Conservation (phyloP, 2,797 vertebrate genomes). For the Buphagus erythrorhynchus region DNA sequence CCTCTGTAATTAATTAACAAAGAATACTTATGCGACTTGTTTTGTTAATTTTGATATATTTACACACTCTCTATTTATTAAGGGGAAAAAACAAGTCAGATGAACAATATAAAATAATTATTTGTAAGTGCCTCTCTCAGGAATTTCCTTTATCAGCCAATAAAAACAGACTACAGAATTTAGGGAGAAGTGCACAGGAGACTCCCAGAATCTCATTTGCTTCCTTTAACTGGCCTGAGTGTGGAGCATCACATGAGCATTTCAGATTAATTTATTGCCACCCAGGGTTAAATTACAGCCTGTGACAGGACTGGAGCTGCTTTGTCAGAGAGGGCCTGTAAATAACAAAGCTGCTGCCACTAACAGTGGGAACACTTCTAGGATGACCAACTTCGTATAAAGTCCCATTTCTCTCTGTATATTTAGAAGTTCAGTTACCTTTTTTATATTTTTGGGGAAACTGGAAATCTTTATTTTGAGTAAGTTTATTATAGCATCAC, state of each 20-base stretch:
- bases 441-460: rapidly evolving
- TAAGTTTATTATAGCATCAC: background rate
- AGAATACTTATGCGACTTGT: background rate
- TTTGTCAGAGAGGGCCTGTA: background rate
- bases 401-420: background rate
- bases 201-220: background rate
- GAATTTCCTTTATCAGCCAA: background rate
- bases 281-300: background rate
- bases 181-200: background rate
- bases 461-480: background rate
- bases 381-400: rapidly evolving
- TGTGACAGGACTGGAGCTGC: background rate
- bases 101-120: background rate
- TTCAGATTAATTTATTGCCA: background rate
- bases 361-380: background rate
- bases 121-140: rapidly evolving
- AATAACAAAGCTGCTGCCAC: background rate
- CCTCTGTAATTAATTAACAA: background rate
- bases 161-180: background rate
- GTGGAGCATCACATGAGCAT: background rate
- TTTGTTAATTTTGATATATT: background rate
- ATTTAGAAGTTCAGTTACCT: background rate
- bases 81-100: background rate
- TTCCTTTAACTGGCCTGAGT: background rate
- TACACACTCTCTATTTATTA: background rate